Evolutionary conservation across 2,888 invertebrate species (phyloP).

Genomic region (Xanthia togata): DNA sequence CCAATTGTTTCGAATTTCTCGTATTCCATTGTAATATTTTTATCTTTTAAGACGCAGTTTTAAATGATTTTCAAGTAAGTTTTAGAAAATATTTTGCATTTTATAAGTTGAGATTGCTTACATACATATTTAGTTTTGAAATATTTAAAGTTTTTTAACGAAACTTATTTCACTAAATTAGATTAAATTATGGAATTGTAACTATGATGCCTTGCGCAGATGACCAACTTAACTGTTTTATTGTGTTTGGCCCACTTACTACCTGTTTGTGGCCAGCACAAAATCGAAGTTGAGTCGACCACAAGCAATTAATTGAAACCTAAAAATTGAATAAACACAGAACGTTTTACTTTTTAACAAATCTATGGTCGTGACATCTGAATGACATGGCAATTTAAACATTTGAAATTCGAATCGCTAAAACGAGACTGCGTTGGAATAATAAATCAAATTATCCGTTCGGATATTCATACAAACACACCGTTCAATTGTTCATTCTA

Average conservation of each 20-base stretch:
- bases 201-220: slow-evolving; percentile 5
- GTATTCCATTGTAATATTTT: slow-evolving; percentile 39
- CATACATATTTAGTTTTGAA: background rate
- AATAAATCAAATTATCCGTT: slow-evolving; percentile 49
- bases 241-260: slow-evolving; percentile 37
- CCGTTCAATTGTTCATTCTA: slow-evolving; percentile 53
- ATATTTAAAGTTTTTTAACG: background rate
- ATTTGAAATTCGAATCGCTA: slow-evolving; percentile 43
- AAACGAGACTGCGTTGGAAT: slow-evolving; percentile 46
- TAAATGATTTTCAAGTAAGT: background rate
- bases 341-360: slow-evolving; percentile 13
- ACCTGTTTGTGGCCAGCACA: slow-evolving; percentile 26
- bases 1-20: slow-evolving; percentile 48
- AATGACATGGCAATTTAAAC: slow-evolving; percentile 36
- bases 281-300: slow-evolving; percentile 24
- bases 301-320: background rate
- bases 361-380: slow-evolving; percentile 30
- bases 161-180: background rate
- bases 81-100: slow-evolving; percentile 1
- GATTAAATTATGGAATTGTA: background rate
- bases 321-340: slow-evolving; percentile 1
- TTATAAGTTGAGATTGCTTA: background rate
- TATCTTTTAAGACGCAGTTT: background rate
- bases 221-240: slow-evolving; percentile 32
- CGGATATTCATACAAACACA: slow-evolving; percentile 45